Evolutionary conservation across 2,888 invertebrate species (phyloP).

Genomic region (Plemyria rubiginata): DNA sequence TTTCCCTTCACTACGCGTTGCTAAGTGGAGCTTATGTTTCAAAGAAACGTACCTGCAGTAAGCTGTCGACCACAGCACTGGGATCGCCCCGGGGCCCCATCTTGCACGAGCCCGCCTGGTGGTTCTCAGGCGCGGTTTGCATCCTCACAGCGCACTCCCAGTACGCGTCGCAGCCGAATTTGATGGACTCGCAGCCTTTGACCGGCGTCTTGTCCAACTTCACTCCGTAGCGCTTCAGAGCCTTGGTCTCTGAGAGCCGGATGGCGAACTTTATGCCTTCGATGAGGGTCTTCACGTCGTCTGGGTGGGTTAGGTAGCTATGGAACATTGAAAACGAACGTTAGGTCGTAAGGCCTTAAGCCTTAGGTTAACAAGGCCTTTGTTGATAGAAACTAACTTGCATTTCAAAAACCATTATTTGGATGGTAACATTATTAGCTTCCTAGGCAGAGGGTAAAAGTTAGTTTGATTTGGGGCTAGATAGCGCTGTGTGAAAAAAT

Average conservation of each 20-base stretch:
- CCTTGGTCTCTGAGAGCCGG: conserved; percentile 88
- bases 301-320: conserved; percentile 88
- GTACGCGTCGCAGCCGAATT: conserved; percentile 90
- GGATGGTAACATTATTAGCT: too few relatives aligned
- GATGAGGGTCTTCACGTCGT: conserved; percentile 91
- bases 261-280: conserved; percentile 94
- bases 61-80: conserved; percentile 89
- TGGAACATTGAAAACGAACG: conserved; percentile 34
- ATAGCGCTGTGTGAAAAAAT: too few relatives aligned
- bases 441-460: too few relatives aligned
- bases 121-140: conserved; percentile 92
- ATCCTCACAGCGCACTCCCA: conserved; percentile 92
- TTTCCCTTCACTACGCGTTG: too few relatives aligned
- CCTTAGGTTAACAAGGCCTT: too few relatives aligned
- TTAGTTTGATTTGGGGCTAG: too few relatives aligned
- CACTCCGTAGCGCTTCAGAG: conserved; percentile 87
- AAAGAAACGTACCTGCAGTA: conserved; percentile 77
- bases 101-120: conserved; percentile 92
- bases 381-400: too few relatives aligned
- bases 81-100: conserved; percentile 91
- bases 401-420: too few relatives aligned
- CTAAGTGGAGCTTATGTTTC: background rate
- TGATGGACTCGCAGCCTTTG: conserved; percentile 89
- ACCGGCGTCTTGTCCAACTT: conserved; percentile 89
- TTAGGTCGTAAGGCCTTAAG: too few relatives aligned